These are phyloP conservation scores for Tenthredo amoena DNA, from an alignment of 2,888 invertebrate species.

Conservation along the genomic window DNA sequence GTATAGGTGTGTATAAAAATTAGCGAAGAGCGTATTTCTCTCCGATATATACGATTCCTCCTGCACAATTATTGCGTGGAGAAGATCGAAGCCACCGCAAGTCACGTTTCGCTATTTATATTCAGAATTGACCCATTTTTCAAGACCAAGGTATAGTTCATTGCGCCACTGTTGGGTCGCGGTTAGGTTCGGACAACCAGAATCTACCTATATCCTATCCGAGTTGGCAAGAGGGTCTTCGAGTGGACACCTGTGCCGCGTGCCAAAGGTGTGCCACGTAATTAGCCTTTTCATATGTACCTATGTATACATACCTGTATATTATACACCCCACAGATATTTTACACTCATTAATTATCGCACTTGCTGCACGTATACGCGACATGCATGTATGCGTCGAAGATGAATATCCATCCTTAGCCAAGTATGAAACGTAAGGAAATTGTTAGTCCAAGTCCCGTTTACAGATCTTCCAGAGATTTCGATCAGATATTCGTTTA, in stretches of 20 bases:
- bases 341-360: background rate
- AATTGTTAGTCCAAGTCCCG: background rate
- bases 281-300: constrained; percentile 59
- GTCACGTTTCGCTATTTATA: constrained; percentile 59
- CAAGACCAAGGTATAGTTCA: constrained; percentile 58
- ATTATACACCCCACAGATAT: background rate
- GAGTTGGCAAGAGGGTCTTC: constrained; percentile 67
- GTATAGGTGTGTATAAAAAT: background rate
- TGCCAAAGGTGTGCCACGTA: constrained; percentile 67
- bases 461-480: background rate
- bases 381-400: background rate
- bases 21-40: background rate
- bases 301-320: background rate
- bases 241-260: constrained; percentile 71
- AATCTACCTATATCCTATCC: constrained; percentile 30
- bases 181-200: constrained; percentile 14
- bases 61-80: background rate
- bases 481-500: background rate
- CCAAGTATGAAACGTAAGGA: background rate
- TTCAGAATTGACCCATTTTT: constrained; percentile 64
- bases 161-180: constrained; percentile 56
- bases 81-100: constrained; percentile 7
- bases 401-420: background rate
- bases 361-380: background rate
- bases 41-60: background rate